These are phyloP conservation scores for Redunca redunca DNA, from an alignment of 2,113 vertebrate genomes.

Conservation along the genomic window DNA sequence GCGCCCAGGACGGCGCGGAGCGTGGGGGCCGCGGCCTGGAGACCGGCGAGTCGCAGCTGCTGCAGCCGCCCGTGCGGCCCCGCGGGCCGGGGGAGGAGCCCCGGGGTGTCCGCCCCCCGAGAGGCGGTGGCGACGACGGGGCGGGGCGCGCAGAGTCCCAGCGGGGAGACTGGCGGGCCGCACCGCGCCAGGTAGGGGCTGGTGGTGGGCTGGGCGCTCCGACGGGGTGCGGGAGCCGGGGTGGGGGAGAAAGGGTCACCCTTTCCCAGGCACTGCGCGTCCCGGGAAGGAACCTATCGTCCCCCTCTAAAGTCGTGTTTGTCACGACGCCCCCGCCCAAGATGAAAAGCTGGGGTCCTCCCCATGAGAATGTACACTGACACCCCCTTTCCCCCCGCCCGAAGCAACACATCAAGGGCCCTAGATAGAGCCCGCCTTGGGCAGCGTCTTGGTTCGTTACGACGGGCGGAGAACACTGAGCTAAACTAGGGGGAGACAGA, in stretches of 20 bases:
- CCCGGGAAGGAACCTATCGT: not conserved
- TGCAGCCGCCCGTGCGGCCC: not conserved
- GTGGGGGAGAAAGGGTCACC: not conserved
- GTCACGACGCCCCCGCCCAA: not conserved
- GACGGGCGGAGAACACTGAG: not conserved
- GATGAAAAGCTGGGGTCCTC: not conserved
- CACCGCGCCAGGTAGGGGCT: not conserved
- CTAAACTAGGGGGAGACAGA: not conserved
- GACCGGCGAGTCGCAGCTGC: not conserved
- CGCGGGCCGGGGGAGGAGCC: not conserved
- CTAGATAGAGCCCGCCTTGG: not conserved
- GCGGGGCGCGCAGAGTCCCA: not conserved
- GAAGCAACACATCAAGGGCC: not conserved
- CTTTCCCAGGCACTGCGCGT: fast-evolving
- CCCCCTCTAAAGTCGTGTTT: not conserved
- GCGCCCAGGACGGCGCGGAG: not conserved
- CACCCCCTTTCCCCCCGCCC: too few relatives aligned
- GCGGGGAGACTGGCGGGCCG: not conserved
- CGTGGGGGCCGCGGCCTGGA: not conserved
- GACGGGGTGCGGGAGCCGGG: not conserved
- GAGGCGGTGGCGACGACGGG: slow-evolving; percentile 32
- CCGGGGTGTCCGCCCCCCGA: not conserved
- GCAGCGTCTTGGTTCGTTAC: not conserved
- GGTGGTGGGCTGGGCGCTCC: not conserved
- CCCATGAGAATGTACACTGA: not conserved